Evolutionary conservation across 2,888 invertebrate species (phyloP).

Genomic region (Acleris literana): DNA sequence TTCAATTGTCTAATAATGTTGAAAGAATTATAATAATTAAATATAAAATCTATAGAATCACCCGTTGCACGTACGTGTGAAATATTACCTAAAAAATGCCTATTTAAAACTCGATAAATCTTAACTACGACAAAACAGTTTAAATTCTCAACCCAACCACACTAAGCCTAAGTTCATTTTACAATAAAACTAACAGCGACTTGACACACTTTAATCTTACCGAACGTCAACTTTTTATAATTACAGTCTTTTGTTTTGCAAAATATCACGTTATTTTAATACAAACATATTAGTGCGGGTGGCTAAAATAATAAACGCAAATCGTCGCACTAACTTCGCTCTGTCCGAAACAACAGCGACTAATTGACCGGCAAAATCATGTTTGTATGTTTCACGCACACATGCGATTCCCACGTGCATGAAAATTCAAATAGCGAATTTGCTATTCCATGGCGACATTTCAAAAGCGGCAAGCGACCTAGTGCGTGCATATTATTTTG

Average conservation of each 20-base stretch:
- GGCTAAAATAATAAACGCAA: not conserved
- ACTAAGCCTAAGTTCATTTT: not conserved
- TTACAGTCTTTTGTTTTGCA: not conserved
- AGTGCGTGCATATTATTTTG: not conserved
- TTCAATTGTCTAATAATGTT: no score
- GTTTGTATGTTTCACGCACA: not conserved
- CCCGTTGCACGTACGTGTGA: not conserved
- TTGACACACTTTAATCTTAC: not conserved
- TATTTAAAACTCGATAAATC: not conserved
- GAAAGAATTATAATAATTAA: no score
- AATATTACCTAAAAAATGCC: not conserved
- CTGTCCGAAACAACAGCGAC: not conserved
- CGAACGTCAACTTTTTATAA: not conserved
- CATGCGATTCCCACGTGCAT: not conserved
- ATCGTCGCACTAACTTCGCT: not conserved
- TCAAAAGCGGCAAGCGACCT: not conserved
- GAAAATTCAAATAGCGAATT: not conserved
- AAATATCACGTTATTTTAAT: not conserved
- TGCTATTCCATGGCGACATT: not conserved
- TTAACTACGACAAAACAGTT: no score
- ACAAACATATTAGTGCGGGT: not conserved
- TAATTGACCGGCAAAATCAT: not conserved
- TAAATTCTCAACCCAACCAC: not conserved
- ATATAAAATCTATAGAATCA: not conserved
- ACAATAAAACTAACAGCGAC: not conserved